Evolutionary conservation across 1,140 invertebrate species (phyloP).

Genomic region (Musca domestica): DNA sequence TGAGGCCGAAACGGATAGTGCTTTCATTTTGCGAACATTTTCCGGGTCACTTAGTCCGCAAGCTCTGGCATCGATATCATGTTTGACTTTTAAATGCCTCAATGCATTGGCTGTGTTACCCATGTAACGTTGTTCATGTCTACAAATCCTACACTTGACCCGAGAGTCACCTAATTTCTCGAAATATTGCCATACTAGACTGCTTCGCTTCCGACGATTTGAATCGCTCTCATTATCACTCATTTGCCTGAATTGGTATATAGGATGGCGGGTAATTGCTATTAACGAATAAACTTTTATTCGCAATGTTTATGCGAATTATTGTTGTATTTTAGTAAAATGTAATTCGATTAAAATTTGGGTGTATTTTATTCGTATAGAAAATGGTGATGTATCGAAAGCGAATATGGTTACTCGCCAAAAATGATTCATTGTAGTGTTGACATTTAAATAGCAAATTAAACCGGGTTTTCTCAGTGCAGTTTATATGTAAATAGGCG

Average conservation of each 20-base stretch:
- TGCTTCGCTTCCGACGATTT: slow-evolving; percentile 1
- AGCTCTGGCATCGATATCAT: slow-evolving; percentile 25
- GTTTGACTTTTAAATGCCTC: slow-evolving; percentile 28
- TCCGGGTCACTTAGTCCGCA: background rate
- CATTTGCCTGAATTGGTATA: background rate
- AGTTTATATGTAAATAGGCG: too few relatives aligned
- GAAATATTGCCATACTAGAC: slow-evolving; percentile 28
- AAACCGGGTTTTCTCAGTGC: too few relatives aligned
- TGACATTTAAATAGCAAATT: background rate
- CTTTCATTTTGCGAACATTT: slow-evolving; percentile 16
- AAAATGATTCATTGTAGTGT: background rate
- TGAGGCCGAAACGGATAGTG: background rate
- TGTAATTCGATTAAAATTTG: slow-evolving; percentile 9
- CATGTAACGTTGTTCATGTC: slow-evolving; percentile 25
- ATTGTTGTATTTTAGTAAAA: background rate
- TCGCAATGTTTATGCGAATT: background rate
- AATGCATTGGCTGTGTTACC: slow-evolving; percentile 27
- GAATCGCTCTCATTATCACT: slow-evolving; percentile 3
- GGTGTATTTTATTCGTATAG: background rate
- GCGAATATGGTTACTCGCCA: too few relatives aligned
- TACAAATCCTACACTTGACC: slow-evolving; percentile 23
- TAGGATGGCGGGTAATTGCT: background rate
- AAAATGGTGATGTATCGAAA: background rate
- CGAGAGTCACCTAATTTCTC: slow-evolving; percentile 20
- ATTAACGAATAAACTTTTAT: slow-evolving; percentile 10